Evolutionary conservation across 2,113 vertebrate genomes (phyloP).

Genomic region (Gymnobelideus leadbeateri): DNA sequence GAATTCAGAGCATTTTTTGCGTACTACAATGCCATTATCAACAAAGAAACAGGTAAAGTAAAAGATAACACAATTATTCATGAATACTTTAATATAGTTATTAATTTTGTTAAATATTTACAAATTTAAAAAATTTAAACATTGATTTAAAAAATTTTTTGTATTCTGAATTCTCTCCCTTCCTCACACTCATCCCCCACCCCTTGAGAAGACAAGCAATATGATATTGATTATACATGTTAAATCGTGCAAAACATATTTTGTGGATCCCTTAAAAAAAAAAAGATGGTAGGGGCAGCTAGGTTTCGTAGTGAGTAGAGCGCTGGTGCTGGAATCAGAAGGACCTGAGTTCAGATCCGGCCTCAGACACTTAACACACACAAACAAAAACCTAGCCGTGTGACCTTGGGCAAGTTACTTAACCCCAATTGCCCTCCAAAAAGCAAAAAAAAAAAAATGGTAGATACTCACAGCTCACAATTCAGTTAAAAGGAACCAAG

Average conservation of each 20-base stretch:
- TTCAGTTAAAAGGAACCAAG: background rate
- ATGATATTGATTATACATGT: background rate
- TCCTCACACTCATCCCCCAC: background rate
- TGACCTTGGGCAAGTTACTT: too few species aligned
- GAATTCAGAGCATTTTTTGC: slow-evolving; percentile 93
- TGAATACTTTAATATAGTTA: background rate
- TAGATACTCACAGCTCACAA: background rate
- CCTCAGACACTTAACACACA: too few species aligned
- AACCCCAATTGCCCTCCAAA: too few species aligned
- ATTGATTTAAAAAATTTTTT: background rate
- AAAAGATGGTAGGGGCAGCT: too few species aligned
- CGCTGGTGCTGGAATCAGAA: too few species aligned
- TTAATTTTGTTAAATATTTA: background rate
- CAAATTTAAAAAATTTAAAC: background rate
- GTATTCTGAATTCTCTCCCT: background rate
- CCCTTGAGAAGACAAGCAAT: background rate
- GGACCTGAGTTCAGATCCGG: too few species aligned
- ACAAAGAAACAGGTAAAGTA: slow-evolving; percentile 90
- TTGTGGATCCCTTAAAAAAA: background rate
- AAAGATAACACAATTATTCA: background rate
- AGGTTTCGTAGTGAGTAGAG: too few species aligned
- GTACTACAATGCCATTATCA: slow-evolving; percentile 90
- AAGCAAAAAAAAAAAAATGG: background rate
- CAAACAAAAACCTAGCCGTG: too few species aligned
- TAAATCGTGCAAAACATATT: background rate